phyloP scores from a whole-genome alignment of 2,888 invertebrate genomes.

The Ceramica pisi region DNA sequence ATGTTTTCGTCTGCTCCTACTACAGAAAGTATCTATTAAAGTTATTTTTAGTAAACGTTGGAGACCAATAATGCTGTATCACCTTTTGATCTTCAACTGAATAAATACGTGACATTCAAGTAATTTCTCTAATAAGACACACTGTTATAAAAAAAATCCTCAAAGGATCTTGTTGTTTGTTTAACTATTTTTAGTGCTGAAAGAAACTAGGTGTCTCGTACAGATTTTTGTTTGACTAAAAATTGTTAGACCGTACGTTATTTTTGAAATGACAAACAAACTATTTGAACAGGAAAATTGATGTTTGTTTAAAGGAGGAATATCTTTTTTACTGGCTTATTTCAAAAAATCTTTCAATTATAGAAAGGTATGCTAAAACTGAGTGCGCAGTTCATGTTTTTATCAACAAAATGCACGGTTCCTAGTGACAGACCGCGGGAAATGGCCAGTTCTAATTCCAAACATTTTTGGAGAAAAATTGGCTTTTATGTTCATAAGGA shows the following conservation, averaged over 20 bases:
- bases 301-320: no score
- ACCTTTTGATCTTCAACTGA: conserved; percentile 6
- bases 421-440: not conserved
- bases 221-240: not conserved
- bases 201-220: not conserved
- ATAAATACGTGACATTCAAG: conserved; percentile 1
- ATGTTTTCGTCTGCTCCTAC: not conserved
- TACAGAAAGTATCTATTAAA: not conserved
- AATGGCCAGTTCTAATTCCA: not conserved
- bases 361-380: no score
- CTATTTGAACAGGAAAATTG: not conserved
- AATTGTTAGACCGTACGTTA: no score
- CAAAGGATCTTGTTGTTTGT: not conserved
- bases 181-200: not conserved
- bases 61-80: not conserved
- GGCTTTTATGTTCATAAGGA: not conserved
- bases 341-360: no score
- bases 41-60: not conserved
- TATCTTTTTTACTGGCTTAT: no score
- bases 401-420: no score
- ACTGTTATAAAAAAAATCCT: not conserved
- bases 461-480: not conserved
- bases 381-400: no score
- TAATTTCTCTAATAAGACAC: not conserved
- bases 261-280: no score